Base-by-base conservation (phyloP, 2,113 vertebrate genomes). In the Sterna hirundo region DNA sequence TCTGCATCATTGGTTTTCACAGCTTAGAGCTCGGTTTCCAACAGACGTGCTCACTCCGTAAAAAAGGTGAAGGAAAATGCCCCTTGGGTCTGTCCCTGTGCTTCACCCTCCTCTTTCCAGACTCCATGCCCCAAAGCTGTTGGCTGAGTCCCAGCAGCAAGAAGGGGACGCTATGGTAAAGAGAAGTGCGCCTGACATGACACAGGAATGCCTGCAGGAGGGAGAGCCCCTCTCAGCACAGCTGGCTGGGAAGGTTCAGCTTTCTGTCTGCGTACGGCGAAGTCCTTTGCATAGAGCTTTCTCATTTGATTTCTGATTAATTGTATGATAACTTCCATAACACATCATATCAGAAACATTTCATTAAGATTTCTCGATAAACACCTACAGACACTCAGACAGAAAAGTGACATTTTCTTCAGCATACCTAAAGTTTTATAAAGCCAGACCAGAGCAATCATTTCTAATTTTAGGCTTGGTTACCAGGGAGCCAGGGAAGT, bases 161-260 rank as follows among this genome's bases (percentile, higher is more conserved):
- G 44, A 19, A 79, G 7, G 4, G 19, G 16, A 60, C 13, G 5
- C 9, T 20, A 3, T 14, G 32, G 27, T 26, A 49, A 68, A 52
- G 36, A 16, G 27, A 79, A 25, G 11, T 29, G 12, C 8, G 21
- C 20, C 6, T 0, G 0, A n/a, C 5, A 19, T 2, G 21, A 38
- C 44, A 55, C 0, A 75, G 60, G 20, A 89, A 91, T 93, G 91
- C n/a, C 54, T 57, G 30, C 36, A n/a, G 36, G 66, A 87, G 61
- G n/a, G 13, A 81, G 3, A 76, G 17, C 22, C 22, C 44, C 57
- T 87, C 61, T 27, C 49, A 86, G 86, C 44, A 47, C n/a, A 75
- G 36, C 34, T 44, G 81, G 23, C 44, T 69, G 46, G 25, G 38
- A 70, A 90, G 32, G 29, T 20, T 66, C 30, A 75, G 38, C 42